Base-by-base conservation (phyloP, 2,888 invertebrate genomes). In the Steinernema hermaphroditum region DNA sequence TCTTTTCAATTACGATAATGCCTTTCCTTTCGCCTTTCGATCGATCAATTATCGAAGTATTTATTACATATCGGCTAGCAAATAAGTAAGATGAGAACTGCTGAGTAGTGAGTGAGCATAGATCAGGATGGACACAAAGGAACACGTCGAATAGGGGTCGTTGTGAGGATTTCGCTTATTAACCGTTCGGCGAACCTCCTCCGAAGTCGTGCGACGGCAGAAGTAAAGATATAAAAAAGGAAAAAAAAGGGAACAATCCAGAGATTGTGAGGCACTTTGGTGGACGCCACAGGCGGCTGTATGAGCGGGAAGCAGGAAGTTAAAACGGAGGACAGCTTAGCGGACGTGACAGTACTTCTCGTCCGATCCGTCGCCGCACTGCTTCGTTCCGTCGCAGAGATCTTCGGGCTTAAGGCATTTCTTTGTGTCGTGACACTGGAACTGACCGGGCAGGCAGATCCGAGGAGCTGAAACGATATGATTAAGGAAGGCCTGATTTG, bases 341-440 rank as follows among this genome's bases (percentile, higher is more conserved):
- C 54, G 54, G 27, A 54, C 54, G 27, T 74, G 70, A 71, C 83
- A 83, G 71, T 77, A 83, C 8, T 74, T 75, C 72, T 83, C 83
- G 71, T 83, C 83, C 4, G 81, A 80, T 22, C 73, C 50, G 70
- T 83, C 83, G 19, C 75, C 75, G 71, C 83, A 83, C 32, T 83
- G 80, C 34, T 72, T 49, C 1, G 73, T 75, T 41, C 80, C 80
- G 74, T 83, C 79, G 70, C 83, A 83, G 1, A 83, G 73, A n/a
- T 76, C 75, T 4, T 76, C 77, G 2, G 78, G 77, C 19, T 77
- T 70, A 6, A 82, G 72, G 54, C 83, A 83, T 49, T 80, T 79
- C 27, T 93, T 93, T 9, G 92, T 92, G 87, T 94, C 95, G 77
- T 91, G 91, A 86, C 96, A 96, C 85, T 96, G 96, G 92, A 94